Conservation (phyloP, 2,888 invertebrate species). For the Copidosoma aretas region DNA sequence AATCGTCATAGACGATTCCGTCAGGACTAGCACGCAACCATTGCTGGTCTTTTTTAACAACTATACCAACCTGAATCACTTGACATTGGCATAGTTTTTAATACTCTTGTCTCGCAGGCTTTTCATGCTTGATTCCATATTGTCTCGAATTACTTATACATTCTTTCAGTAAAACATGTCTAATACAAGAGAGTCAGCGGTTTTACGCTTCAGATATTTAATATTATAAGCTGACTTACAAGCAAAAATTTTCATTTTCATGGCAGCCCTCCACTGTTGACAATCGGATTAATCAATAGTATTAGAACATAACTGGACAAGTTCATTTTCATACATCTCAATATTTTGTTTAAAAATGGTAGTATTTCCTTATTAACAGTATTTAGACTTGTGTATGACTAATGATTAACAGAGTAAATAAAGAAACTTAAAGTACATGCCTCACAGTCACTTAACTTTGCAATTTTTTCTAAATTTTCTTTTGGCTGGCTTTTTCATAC, state of each 20-base stretch:
- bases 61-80: constrained; percentile 35
- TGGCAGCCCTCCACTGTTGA: neutral
- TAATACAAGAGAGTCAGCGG: constrained; percentile 21
- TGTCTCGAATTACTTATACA: neutral
- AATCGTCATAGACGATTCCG: neutral
- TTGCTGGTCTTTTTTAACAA: constrained; percentile 34
- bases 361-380: neutral
- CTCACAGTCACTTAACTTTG: neutral
- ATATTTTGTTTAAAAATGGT: constrained; percentile 3
- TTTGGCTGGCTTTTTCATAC: neutral
- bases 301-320: neutral
- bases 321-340: neutral
- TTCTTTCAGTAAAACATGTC: constrained; percentile 30
- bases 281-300: constrained; percentile 5
- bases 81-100: constrained; percentile 17
- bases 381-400: neutral
- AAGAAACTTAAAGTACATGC: neutral
- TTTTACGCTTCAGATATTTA: constrained; percentile 25
- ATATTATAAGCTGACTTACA: constrained; percentile 28
- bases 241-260: constrained; percentile 1
- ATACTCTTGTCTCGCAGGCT: constrained; percentile 26
- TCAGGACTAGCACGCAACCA: constrained; percentile 38
- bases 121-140: constrained; percentile 16
- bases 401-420: neutral
- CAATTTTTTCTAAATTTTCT: neutral